Evolutionary conservation across 2,888 invertebrate species (phyloP).

Genomic region (Muscina levida): DNA sequence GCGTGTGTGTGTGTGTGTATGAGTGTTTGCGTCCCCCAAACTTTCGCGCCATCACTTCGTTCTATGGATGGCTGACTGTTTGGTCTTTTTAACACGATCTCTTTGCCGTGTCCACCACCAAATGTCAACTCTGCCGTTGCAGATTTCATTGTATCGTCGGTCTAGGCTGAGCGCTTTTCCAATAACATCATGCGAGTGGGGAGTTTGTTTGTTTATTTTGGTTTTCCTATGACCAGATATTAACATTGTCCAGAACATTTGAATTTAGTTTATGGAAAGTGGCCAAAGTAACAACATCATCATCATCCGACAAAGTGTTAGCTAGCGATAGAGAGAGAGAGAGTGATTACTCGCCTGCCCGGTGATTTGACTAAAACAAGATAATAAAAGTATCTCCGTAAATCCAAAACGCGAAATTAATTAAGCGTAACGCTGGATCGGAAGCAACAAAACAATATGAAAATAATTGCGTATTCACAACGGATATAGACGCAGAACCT

Average conservation of each 20-base stretch:
- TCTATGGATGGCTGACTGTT: slow-evolving; percentile 42
- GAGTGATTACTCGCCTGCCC: not conserved
- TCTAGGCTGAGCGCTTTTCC: not conserved
- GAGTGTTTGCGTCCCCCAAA: not conserved
- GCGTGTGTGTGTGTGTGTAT: not conserved
- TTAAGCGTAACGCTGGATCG: slow-evolving; percentile 41
- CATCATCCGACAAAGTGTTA: not conserved
- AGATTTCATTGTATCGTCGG: slow-evolving; percentile 10
- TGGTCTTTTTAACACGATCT: slow-evolving; percentile 22
- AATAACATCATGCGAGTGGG: slow-evolving; percentile 30
- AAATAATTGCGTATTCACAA: slow-evolving; percentile 9
- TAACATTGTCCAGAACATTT: slow-evolving; percentile 36
- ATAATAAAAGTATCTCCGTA: slow-evolving; percentile 15
- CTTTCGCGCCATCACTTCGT: slow-evolving; percentile 20
- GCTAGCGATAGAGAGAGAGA: not conserved
- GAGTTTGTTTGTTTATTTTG: slow-evolving; percentile 23
- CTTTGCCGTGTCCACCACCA: slow-evolving; percentile 11
- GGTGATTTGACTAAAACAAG: slow-evolving; percentile 15
- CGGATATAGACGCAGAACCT: not conserved
- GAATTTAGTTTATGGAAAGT: slow-evolving; percentile 49
- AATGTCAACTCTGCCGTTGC: not conserved
- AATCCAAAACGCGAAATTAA: not conserved
- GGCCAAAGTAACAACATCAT: slow-evolving; percentile 48
- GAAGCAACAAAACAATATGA: slow-evolving; percentile 20
- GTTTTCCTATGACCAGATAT: slow-evolving; percentile 3